Percentiles rank a stretch among this genome's conserved stretches.
Conservation (phyloP, 2,797 vertebrate species). For the Poeciliopsis paucimaculata region DNA sequence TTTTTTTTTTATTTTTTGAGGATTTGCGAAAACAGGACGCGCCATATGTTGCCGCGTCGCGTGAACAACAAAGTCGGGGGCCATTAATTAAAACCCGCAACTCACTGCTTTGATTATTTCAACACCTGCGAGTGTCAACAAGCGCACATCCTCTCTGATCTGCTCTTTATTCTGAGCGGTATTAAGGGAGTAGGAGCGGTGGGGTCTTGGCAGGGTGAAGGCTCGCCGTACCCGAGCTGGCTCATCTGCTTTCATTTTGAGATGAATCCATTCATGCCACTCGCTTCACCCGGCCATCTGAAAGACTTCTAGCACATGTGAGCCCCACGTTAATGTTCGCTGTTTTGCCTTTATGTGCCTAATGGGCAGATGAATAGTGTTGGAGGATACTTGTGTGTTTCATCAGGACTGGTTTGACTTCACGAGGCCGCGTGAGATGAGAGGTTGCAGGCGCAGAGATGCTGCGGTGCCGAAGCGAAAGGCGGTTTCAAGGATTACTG, state of each 20-base stretch:
- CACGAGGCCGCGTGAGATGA: slow-evolving; percentile 34
- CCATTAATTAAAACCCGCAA: slow-evolving; percentile 69
- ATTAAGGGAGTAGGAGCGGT: slow-evolving; percentile 37
- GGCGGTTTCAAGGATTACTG: slow-evolving; percentile 84
- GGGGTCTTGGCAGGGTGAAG: slow-evolving; percentile 42
- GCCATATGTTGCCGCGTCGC: slow-evolving; percentile 71
- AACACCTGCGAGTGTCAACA: slow-evolving; percentile 71
- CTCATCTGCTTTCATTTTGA: slow-evolving; percentile 21
- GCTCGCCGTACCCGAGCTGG: slow-evolving; percentile 34
- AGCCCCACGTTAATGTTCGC: slow-evolving; percentile 47
- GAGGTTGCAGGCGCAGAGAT: slow-evolving; percentile 56
- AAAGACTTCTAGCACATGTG: slow-evolving; percentile 49
- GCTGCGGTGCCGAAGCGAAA: slow-evolving; percentile 65
- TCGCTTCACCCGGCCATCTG: slow-evolving; percentile 31
- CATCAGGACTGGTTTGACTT: slow-evolving; percentile 46
- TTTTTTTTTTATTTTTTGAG: slow-evolving; percentile 74
- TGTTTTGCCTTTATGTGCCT: slow-evolving; percentile 63
- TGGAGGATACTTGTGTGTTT: slow-evolving; percentile 38
- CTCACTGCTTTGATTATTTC: slow-evolving; percentile 41
- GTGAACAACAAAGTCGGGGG: slow-evolving; percentile 55
- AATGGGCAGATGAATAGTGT: slow-evolving; percentile 59
- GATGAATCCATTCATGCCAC: slow-evolving; percentile 48
- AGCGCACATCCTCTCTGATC: slow-evolving; percentile 39
- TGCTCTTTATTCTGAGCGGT: slow-evolving; percentile 48
- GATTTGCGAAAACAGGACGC: slow-evolving; percentile 69